Conservation (phyloP, 1,140 invertebrate genomes). For the Drosophila tsacasi region DNA sequence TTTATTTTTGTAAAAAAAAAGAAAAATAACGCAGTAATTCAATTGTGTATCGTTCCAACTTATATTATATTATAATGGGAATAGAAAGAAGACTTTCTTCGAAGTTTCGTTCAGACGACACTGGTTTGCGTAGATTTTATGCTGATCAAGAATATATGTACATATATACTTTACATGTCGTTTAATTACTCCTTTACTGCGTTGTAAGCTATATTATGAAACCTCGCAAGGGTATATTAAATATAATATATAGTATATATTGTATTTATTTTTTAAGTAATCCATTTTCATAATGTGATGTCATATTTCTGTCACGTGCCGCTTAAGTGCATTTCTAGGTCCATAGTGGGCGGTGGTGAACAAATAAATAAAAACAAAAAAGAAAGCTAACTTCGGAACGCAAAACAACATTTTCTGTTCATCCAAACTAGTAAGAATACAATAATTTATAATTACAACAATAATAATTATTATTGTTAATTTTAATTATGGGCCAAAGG, state of each 20-base stretch:
- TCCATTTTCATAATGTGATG: not conserved
- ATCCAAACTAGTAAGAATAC: not conserved
- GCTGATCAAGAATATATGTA: no score
- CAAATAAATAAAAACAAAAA: conserved; percentile 14
- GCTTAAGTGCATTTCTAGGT: conserved; percentile 64
- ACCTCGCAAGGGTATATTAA: not conserved
- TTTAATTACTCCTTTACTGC: no score
- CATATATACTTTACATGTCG: no score
- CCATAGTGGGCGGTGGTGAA: conserved; percentile 17
- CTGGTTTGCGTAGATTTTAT: no score
- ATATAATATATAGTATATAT: not conserved
- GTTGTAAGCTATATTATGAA: not conserved
- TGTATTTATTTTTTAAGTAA: not conserved
- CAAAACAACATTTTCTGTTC: no score
- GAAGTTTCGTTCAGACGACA: no score
- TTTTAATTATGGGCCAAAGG: not conserved
- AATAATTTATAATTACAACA: not conserved
- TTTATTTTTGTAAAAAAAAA: no score
- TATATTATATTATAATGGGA: no score
- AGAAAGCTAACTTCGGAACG: not conserved
- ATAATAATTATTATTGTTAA: no score
- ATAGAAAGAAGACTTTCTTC: no score
- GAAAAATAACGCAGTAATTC: no score
- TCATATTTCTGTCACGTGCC: conserved; percentile 47
- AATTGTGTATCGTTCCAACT: no score